Conservation (phyloP, 2,113 vertebrate genomes). For the Microtus oregoni region DNA sequence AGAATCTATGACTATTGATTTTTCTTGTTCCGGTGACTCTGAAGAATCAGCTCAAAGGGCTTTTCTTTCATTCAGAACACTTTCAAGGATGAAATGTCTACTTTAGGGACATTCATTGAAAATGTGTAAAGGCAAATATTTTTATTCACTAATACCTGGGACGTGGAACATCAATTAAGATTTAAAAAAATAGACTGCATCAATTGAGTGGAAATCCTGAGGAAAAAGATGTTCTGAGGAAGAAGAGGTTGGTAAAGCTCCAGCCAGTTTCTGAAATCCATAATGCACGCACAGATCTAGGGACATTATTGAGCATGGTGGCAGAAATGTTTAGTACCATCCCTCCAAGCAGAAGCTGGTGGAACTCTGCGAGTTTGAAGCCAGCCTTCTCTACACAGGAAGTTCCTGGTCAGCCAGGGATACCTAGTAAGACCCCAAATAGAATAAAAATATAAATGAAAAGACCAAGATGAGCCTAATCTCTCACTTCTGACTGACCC, state of each 20-base stretch:
- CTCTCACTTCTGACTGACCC: neutral
- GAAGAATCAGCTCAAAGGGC: neutral
- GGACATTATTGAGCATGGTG: neutral
- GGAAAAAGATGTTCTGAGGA: neutral
- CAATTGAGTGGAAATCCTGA: neutral
- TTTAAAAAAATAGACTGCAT: neutral
- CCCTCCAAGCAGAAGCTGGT: neutral
- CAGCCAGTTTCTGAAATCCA: neutral
- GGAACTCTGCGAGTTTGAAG: neutral
- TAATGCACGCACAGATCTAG: neutral
- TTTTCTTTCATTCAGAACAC: neutral
- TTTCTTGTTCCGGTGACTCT: neutral
- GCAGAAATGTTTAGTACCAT: neutral
- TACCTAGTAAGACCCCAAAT: neutral
- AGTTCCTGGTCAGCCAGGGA: neutral
- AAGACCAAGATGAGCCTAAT: neutral
- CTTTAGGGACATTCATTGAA: neutral
- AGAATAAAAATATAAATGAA: neutral
- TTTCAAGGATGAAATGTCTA: neutral
- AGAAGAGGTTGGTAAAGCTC: neutral
- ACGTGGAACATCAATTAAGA: neutral
- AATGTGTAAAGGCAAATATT: neutral
- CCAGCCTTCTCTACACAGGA: neutral
- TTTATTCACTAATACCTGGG: neutral
- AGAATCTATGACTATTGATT: neutral